These are phyloP conservation scores for Galagoides demidoff DNA, from an alignment of 2,797 vertebrate species.

Conservation along the genomic window DNA sequence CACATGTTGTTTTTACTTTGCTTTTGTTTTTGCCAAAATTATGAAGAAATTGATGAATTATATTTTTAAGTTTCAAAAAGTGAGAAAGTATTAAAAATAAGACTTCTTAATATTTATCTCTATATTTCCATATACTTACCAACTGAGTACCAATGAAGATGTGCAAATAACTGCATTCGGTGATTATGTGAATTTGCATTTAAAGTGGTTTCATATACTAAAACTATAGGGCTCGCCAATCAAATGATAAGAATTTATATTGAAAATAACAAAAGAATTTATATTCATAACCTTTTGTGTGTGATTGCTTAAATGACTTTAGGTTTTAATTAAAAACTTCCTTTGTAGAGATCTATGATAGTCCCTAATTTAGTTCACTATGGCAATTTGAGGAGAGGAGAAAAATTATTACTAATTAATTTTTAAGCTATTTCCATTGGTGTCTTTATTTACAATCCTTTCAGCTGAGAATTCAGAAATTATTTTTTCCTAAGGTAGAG, in stretches of 20 bases:
- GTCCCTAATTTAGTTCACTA: constrained; percentile 50
- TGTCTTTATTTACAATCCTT: constrained; percentile 77
- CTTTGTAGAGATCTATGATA: constrained; percentile 48
- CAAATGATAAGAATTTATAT: constrained; percentile 47
- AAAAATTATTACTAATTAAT: constrained; percentile 72
- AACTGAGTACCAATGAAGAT: neutral
- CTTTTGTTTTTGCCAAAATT: neutral
- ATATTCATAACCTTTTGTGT: constrained; percentile 38
- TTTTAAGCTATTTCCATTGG: constrained; percentile 78
- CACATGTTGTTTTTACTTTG: neutral
- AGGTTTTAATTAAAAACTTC: constrained; percentile 65
- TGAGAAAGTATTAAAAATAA: neutral
- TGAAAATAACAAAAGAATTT: constrained; percentile 63
- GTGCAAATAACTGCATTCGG: neutral
- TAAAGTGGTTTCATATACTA: constrained; percentile 61
- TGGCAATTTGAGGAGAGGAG: constrained; percentile 20
- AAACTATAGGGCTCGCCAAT: constrained; percentile 44
- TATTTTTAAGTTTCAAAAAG: constrained; percentile 20
- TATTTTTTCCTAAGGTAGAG: constrained; percentile 62
- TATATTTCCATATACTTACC: neutral
- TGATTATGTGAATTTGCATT: constrained; percentile 70
- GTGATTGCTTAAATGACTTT: constrained; percentile 41
- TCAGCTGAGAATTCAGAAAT: constrained; percentile 70
- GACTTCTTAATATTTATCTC: constrained; percentile 22
- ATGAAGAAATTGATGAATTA: neutral